Conservation (phyloP, 2,888 invertebrate species). For the Rhingia campestris region DNA sequence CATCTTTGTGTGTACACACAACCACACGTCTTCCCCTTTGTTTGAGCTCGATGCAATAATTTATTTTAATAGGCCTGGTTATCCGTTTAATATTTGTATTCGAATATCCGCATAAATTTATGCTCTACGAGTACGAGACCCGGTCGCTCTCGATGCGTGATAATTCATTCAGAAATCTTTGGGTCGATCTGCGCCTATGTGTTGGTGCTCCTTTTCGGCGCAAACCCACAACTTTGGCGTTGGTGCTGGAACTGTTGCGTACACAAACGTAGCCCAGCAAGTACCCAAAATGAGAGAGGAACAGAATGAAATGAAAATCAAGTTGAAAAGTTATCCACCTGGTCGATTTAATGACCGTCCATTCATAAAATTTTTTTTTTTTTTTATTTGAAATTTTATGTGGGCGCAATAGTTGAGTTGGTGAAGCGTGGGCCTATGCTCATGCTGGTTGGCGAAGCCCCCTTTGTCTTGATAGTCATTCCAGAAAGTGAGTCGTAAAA, state of each 20-base stretch:
- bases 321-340: slow-evolving; percentile 63
- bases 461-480: slow-evolving; percentile 58
- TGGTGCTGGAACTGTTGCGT: slow-evolving; percentile 3
- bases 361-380: slow-evolving; percentile 63
- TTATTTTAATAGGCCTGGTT: slow-evolving; percentile 65
- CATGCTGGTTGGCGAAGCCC: slow-evolving; percentile 42
- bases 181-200: slow-evolving; percentile 16
- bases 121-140: slow-evolving; percentile 18
- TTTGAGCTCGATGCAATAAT: slow-evolving; percentile 58
- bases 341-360: slow-evolving; percentile 60
- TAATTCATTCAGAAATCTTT: slow-evolving; percentile 66
- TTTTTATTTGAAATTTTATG: slow-evolving; percentile 49
- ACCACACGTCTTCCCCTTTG: slow-evolving; percentile 36
- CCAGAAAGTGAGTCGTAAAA: slow-evolving; percentile 67
- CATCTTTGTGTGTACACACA: slow-evolving; percentile 15
- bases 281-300: slow-evolving; percentile 14
- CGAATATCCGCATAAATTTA: slow-evolving; percentile 44
- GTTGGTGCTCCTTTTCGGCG: slow-evolving; percentile 30
- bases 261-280: slow-evolving; percentile 3
- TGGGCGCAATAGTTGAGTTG: slow-evolving; percentile 63
- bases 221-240: slow-evolving; percentile 50
- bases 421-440: slow-evolving; percentile 63
- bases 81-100: slow-evolving; percentile 57
- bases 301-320: slow-evolving; percentile 16
- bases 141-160: slow-evolving; percentile 30